A percentile compares a stretch with the other conserved stretches of the same genome.
These are phyloP conservation scores for Sinocyclocheilus rhinocerous DNA, from an alignment of 2,113 vertebrate genomes.

Conservation along the genomic window DNA sequence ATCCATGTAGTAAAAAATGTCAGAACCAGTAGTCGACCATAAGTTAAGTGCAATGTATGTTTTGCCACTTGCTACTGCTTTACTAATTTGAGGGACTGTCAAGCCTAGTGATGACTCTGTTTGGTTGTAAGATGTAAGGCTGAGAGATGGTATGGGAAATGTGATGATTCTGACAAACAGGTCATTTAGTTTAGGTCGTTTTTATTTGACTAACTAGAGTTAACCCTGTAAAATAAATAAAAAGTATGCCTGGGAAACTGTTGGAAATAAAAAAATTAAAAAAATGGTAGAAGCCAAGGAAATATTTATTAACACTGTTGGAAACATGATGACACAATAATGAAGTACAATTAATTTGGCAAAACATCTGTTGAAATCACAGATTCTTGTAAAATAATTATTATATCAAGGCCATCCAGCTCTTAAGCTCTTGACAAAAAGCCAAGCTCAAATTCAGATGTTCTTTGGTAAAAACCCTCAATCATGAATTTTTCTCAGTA, in stretches of 20 bases:
- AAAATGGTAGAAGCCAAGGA: conserved; percentile 44
- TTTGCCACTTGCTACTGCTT: conserved; percentile 51
- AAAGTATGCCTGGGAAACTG: not conserved
- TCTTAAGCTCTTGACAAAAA: conserved; percentile 50
- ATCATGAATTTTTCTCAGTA: conserved; percentile 69
- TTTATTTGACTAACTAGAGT: not conserved
- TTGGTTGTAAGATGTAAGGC: not conserved
- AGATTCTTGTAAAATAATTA: conserved; percentile 35
- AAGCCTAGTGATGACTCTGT: conserved; percentile 48
- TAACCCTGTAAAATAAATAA: not conserved
- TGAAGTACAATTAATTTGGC: conserved; percentile 51
- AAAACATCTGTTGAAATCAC: conserved; percentile 51
- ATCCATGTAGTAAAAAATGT: conserved; percentile 53
- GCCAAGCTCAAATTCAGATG: conserved; percentile 43
- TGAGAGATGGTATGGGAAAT: not conserved
- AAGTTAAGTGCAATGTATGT: conserved; percentile 53
- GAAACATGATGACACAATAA: conserved; percentile 56
- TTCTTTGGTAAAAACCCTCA: conserved; percentile 66
- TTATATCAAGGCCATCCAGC: conserved; percentile 20
- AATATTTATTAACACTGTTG: conserved; percentile 68
- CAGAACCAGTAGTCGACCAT: conserved; percentile 51
- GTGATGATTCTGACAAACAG: not conserved
- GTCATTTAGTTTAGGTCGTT: not conserved
- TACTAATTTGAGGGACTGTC: conserved; percentile 54
- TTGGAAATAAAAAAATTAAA: not conserved